Evolutionary conservation across 2,113 vertebrate species (phyloP).

Genomic region (Psettodes erumei): DNA sequence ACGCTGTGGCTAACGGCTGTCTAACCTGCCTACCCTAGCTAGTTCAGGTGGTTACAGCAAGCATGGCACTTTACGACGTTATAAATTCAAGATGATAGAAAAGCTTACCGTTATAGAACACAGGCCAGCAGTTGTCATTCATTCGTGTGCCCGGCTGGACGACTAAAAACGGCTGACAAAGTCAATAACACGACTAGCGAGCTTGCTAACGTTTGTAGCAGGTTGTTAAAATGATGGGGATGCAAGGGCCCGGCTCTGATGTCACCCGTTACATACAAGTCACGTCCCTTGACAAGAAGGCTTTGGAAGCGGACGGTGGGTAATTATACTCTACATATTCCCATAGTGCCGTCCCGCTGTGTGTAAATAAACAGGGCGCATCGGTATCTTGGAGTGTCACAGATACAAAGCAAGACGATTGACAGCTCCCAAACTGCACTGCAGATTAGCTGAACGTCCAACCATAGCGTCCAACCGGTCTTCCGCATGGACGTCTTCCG

Average conservation of each 20-base stretch:
- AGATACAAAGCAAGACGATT: constrained; percentile 59
- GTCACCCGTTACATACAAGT: constrained; percentile 25
- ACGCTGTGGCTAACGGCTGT: constrained; percentile 23
- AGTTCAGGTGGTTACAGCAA: constrained; percentile 19
- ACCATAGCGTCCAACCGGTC: constrained; percentile 37
- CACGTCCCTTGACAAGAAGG: constrained; percentile 5
- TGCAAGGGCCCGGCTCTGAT: constrained; percentile 63
- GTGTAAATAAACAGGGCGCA: constrained; percentile 39
- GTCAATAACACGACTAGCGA: constrained; percentile 12
- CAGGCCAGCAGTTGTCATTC: constrained; percentile 49
- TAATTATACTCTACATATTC: constrained; percentile 54
- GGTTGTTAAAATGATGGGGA: constrained; percentile 52
- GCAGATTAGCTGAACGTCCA: constrained; percentile 61
- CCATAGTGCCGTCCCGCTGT: background rate
- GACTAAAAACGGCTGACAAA: constrained; percentile 44
- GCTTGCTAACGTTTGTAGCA: constrained; percentile 56
- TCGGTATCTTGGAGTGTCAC: constrained; percentile 28
- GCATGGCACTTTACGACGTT: background rate
- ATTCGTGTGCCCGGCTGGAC: constrained; percentile 26
- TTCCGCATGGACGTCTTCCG: constrained; percentile 67
- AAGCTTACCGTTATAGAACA: constrained; percentile 62
- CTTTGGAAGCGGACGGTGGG: background rate
- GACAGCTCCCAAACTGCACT: constrained; percentile 81
- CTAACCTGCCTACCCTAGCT: constrained; percentile 7
- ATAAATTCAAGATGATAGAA: background rate